phyloP scores from a whole-genome alignment of 2,113 vertebrate species.

The Onychorhynchus coronatus region DNA sequence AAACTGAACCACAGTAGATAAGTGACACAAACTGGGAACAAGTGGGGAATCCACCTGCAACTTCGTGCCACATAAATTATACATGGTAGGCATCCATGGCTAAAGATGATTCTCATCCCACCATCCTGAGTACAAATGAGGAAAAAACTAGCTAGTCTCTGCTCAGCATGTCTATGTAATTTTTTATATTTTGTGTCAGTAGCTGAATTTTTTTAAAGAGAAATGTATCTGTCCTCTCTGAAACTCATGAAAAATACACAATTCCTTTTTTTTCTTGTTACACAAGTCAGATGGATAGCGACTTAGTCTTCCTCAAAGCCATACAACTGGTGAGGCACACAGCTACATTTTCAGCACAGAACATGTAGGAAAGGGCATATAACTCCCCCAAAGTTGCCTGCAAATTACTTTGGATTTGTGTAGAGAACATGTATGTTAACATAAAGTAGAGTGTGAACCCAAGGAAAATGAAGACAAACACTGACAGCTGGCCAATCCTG shows the following conservation, averaged over 20 bases:
- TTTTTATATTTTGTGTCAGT: background rate
- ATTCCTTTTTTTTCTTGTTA: background rate
- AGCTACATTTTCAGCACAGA: background rate
- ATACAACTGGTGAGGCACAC: background rate
- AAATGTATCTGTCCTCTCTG: background rate
- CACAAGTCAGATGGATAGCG: background rate
- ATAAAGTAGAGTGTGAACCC: conserved; percentile 47
- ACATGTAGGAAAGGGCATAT: background rate
- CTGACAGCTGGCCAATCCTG: conserved; percentile 60
- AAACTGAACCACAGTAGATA: background rate
- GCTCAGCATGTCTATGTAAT: background rate
- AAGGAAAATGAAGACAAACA: conserved; percentile 58
- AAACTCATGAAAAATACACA: background rate
- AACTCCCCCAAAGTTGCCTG: background rate
- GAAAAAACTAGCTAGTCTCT: background rate
- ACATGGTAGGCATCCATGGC: background rate
- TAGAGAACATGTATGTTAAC: conserved; percentile 48
- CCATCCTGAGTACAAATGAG: background rate
- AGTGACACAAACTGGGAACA: background rate
- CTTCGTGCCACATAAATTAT: background rate
- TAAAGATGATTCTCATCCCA: background rate
- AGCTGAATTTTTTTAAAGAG: background rate
- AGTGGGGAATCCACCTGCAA: background rate
- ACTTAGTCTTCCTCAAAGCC: background rate
- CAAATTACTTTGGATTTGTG: conserved; percentile 16